Evolutionary conservation across 2,797 vertebrate species (phyloP), one percentile per base, ranked within the genome.

Genomic region (Chaunax sp.): DNA sequence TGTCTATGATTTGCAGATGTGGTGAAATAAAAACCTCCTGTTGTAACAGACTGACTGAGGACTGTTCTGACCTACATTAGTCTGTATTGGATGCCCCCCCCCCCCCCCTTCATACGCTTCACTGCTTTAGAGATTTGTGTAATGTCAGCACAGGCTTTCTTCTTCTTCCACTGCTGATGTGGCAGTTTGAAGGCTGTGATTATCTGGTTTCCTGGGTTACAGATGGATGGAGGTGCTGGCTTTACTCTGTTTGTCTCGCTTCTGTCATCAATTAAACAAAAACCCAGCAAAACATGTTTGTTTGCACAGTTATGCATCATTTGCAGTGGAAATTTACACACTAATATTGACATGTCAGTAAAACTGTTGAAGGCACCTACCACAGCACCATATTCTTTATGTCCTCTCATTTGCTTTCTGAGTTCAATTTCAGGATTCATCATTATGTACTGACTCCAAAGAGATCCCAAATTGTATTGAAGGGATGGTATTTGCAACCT

Each of bases 121-220:
- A 83, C 69, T 89, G 85, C 80, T 76, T 64, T 74, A 63, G 47
- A 88, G 78, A 77, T 84, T 91, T 92, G 78, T 90, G 89, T 88
- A 69, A 45, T 81, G 92, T 92, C 92, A 90, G 92, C 92, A 89
- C 63, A 66, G 75, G 76, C 80, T 82, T 83, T 82, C 77, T 37
- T 37, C 60, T 79, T 59, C 66, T 68, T 37, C 60, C 59, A 15
- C 73, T 90, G 93, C 92, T 93, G 93, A 94, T 93, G 87, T 91
- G 88, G 92, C 92, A 85, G 52, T 86, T 85, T 85, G 71, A 58
- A 72, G 72, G 47, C 73, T 70, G 81, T 82, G 76, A 82, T 92
- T 87, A 90, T 82, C 65, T 51, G 3, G 82, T 87, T 73, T 81
- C 78, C 80, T 40, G 2, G 78, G 80, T 83, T 78, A 86, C 80